phyloP scores from a whole-genome alignment of 2,113 vertebrate genomes.

The Nesoenas mayeri region DNA sequence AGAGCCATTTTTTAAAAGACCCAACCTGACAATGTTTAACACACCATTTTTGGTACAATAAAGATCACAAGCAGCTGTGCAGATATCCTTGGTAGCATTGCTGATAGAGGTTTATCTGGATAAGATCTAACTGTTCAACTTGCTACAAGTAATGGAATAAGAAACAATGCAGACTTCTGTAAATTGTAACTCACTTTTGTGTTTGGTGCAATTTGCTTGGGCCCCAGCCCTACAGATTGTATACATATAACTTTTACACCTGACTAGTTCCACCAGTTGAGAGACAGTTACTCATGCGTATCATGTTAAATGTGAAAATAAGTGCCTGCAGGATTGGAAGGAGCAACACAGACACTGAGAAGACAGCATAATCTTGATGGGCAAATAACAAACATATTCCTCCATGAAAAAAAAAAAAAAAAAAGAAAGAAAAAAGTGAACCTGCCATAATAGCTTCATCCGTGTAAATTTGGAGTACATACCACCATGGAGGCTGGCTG shows the following conservation, averaged over 20 bases:
- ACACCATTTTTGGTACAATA: background rate
- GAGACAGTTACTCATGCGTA: background rate
- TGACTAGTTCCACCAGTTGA: background rate
- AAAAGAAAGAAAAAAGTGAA: background rate
- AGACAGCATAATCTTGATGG: background rate
- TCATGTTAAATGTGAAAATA: conserved; percentile 15
- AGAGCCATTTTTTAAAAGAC: background rate
- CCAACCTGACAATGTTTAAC: background rate
- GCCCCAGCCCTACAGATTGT: background rate
- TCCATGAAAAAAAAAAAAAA: background rate
- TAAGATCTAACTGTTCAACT: background rate
- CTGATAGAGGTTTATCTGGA: background rate
- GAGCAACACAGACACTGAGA: background rate
- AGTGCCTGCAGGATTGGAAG: background rate
- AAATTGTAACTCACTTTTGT: accelerated
- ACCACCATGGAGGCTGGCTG: background rate
- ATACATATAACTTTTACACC: background rate
- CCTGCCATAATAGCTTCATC: background rate
- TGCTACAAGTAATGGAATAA: background rate
- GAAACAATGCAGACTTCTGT: background rate
- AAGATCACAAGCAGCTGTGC: background rate
- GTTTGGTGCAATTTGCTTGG: background rate
- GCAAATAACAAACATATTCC: background rate
- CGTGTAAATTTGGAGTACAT: background rate
- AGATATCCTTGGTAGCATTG: background rate